A percentile compares a stretch with the other conserved stretches of the same genome.
phyloP scores from a whole-genome alignment of 2,888 invertebrate genomes.

The Oligia latruncula region DNA sequence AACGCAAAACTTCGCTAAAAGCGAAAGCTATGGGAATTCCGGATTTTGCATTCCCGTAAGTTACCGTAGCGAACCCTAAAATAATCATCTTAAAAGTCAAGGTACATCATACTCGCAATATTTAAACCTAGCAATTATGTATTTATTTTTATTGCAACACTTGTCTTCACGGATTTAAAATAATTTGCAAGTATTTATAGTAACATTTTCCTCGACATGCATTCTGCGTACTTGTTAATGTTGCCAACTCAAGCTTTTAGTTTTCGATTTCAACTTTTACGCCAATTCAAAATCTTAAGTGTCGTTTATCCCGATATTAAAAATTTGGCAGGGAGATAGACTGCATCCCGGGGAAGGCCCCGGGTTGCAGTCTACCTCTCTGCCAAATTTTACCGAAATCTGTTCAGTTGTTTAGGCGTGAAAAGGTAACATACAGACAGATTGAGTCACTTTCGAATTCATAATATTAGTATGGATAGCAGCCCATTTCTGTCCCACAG shows the following conservation, averaged over 20 bases:
- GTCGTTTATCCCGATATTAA: too few relatives aligned
- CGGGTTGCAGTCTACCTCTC: too few relatives aligned
- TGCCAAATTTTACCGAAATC: too few relatives aligned
- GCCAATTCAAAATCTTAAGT: not conserved
- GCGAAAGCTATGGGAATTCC: too few relatives aligned
- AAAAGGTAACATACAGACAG: too few relatives aligned
- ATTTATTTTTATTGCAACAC: constrained; percentile 52
- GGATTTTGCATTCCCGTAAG: not conserved
- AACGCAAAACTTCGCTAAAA: not conserved
- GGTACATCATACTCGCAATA: constrained; percentile 32
- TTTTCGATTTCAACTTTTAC: not conserved
- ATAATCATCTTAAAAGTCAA: constrained; percentile 45
- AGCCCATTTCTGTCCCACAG: not conserved
- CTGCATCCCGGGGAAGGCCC: too few relatives aligned
- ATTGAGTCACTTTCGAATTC: too few relatives aligned
- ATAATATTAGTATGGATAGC: too few relatives aligned
- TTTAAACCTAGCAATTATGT: constrained; percentile 41
- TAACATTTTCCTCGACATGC: constrained; percentile 15
- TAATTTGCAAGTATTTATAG: constrained; percentile 29
- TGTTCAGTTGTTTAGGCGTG: too few relatives aligned
- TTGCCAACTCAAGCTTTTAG: constrained; percentile 1
- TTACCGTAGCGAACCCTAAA: constrained; percentile 9
- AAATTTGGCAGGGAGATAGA: too few relatives aligned
- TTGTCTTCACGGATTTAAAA: constrained; percentile 35
- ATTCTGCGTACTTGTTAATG: not conserved